Evolutionary conservation across 2,888 invertebrate species (phyloP).

Genomic region (Pseudolycoriella hygida): DNA sequence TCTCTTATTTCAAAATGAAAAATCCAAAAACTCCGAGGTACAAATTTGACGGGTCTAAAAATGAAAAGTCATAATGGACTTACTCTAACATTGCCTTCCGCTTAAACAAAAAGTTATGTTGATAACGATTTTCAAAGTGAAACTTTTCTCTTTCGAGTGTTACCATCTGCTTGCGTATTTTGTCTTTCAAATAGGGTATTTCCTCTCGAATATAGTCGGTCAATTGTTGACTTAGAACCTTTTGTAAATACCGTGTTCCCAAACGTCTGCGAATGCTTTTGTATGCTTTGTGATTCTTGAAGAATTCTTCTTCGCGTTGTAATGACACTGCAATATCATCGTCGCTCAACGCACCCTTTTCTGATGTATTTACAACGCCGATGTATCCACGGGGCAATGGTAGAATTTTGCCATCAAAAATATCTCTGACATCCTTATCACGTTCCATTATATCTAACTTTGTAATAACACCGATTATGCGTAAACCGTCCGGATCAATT

Average conservation of each 20-base stretch:
- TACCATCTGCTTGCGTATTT: slow-evolving; percentile 88
- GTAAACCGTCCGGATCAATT: slow-evolving; percentile 87
- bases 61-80: background rate
- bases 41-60: too few relatives aligned
- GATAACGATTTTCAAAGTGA: too few relatives aligned
- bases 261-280: slow-evolving; percentile 93
- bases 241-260: slow-evolving; percentile 93
- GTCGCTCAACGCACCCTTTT: slow-evolving; percentile 94
- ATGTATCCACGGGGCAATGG: slow-evolving; percentile 92
- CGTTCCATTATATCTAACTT: slow-evolving; percentile 99
- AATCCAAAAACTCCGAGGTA: too few relatives aligned
- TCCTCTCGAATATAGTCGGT: slow-evolving; percentile 99
- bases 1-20: too few relatives aligned
- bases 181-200: slow-evolving; percentile 84
- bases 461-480: slow-evolving; percentile 98
- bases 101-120: background rate
- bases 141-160: slow-evolving; percentile 96
- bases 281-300: slow-evolving; percentile 91
- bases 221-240: slow-evolving; percentile 91
- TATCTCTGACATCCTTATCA: slow-evolving; percentile 95
- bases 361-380: slow-evolving; percentile 97
- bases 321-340: slow-evolving; percentile 94
- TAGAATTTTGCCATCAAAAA: slow-evolving; percentile 89
- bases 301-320: slow-evolving; percentile 94
- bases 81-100: background rate